Evolutionary conservation across 2,797 vertebrate species (phyloP).

Genomic region (Enoplosus armatus): DNA sequence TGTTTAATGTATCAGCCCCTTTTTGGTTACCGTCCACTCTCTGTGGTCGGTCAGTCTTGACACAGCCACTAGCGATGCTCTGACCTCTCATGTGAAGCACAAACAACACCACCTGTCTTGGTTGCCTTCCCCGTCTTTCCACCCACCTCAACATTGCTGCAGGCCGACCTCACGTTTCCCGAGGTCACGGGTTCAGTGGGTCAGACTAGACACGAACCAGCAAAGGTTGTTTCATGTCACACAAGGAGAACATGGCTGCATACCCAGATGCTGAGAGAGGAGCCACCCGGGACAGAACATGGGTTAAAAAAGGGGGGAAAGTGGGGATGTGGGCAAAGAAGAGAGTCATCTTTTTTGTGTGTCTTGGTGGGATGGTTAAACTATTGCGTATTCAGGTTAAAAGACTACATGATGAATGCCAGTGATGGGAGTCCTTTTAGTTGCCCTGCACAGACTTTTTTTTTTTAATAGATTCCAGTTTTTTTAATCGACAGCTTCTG

Average conservation of each 20-base stretch:
- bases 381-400: not conserved
- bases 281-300: not conserved
- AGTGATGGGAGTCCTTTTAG: not conserved
- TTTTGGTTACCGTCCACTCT: not conserved
- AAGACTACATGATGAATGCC: not conserved
- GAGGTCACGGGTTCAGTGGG: slow-evolving; percentile 53
- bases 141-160: slow-evolving; percentile 28
- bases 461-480: not conserved
- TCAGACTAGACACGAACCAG: slow-evolving; percentile 9
- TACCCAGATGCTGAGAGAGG: slow-evolving; percentile 31
- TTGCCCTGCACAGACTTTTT: not conserved
- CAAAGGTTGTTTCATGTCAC: slow-evolving; percentile 18
- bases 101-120: slow-evolving; percentile 47
- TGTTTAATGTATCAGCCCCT: not conserved
- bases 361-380: not conserved
- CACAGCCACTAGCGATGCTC: not conserved
- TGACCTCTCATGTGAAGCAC: slow-evolving; percentile 50
- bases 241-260: slow-evolving; percentile 7
- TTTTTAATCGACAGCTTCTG: not conserved
- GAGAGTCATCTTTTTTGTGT: not conserved
- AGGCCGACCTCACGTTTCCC: slow-evolving; percentile 19
- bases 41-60: not conserved
- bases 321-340: not conserved
- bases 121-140: slow-evolving; percentile 14
- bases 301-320: not conserved